These are phyloP conservation scores for Ellobium chinense DNA, from an alignment of 2,888 invertebrate genomes.

Conservation along the genomic window DNA sequence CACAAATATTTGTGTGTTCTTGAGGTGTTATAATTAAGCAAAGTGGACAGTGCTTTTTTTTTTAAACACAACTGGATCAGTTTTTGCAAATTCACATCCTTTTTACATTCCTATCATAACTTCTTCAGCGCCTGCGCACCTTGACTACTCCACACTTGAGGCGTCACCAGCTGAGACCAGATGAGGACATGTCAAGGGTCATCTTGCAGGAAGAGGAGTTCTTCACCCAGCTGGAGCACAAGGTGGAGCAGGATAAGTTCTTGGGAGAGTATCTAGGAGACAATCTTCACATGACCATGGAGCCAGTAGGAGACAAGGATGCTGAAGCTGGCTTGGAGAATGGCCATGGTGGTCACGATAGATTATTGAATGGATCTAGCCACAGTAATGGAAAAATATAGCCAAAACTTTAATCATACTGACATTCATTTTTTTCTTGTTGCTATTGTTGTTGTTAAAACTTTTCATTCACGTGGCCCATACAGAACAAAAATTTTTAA, in stretches of 20 bases:
- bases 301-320: neutral
- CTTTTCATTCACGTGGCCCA: no score
- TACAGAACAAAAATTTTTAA: no score
- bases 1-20: no score
- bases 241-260: neutral
- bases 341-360: neutral
- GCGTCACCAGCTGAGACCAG: conserved; percentile 63
- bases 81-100: no score
- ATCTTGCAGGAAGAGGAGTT: conserved; percentile 50
- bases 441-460: no score
- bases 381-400: neutral
- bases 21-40: no score
- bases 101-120: neutral
- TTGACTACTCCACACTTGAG: conserved; percentile 61
- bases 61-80: no score
- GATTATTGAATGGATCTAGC: neutral
- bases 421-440: no score
- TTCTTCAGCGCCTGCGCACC: conserved; percentile 57
- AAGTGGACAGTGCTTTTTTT: no score
- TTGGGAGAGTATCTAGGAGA: neutral
- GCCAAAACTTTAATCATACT: no score
- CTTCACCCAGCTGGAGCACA: neutral
- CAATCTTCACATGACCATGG: neutral
- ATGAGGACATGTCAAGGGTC: conserved; percentile 62
- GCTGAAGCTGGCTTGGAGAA: neutral